Evolutionary conservation across 1,140 invertebrate genomes (phyloP), one percentile per base, ranked within the genome.

Genomic region (Linepithema humile): DNA sequence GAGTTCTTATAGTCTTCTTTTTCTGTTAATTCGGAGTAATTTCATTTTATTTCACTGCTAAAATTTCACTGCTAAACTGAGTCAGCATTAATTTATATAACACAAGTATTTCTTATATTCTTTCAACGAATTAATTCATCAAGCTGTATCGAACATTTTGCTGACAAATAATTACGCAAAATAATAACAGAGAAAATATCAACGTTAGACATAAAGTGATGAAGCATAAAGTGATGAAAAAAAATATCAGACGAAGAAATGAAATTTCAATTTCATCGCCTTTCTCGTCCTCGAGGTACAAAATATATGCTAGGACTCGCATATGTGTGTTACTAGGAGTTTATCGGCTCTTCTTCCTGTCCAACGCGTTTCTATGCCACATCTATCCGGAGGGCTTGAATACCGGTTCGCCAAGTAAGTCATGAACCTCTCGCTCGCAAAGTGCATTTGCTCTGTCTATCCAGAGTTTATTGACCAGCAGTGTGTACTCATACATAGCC

Each of bases 331-430:
- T 74, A 70, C 57, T 69, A 29, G 45, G 78, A 77, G 55, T 38
- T 70, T 40, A 55, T n/a, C 26, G 17, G 7, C 15, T 72, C 57
- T n/a, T 80, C 84, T 84, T 84, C 73, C 72, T 67, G 50, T 35
- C 17, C 26, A 23, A 35, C 45, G 57, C 12, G 38, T 86, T 85
- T 88, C 85, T 86, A 15, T 86, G 87, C 38, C 87, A 85, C 59
- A 17, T 50, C 43, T 50, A 82, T 84, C 74, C 59, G 48, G 4
- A 67, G 62, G 48, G 62, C 82, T 67, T n/a, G 43, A 59, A 82
- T 84, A 88, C 87, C 85, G 87, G 87, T 86, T 88, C 57, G 17
- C 17, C 64, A 59, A 86, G 74, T 55, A 65, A 85, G 72, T 72
- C 83, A 64, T 70, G 65, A 48, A 75, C 48, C 78, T 82, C 35